Base-by-base conservation (phyloP, 2,888 invertebrate genomes). In the Rhodophaea formosa region DNA sequence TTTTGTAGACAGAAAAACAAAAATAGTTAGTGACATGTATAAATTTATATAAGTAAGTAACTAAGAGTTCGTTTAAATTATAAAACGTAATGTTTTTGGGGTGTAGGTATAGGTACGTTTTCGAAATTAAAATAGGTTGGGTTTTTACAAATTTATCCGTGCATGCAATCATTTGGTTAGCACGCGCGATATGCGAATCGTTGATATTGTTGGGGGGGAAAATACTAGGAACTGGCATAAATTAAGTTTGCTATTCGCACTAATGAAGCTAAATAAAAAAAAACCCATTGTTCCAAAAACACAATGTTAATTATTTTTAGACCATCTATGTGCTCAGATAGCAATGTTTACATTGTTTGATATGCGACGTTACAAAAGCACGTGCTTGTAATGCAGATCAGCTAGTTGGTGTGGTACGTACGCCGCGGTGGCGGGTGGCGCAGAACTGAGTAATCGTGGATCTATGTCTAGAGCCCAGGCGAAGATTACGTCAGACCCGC, bases 401-500 rank as follows among this genome's bases (percentile, higher is more conserved):
- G 69, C 81, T 79, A 84, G 84, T 86, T 78, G 5, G 23, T 23
- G n/a, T 23, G 23, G 23, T 23, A 23, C 63, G 70, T 70, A 67
- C 60, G 64, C 69, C 69, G 76, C 66, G 70, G 70, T 64, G 70
- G 67, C 63, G 77, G 65, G 64, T 75, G 61, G 74, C 72, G 69
- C 69, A 70, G 67, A 64, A 66, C 66, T 61, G 63, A 35, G 23
- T 12, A 7, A n/a, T 67, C 62, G 56, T 42, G 57, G 32, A 39
- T 47, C 30, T 51, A 59, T 56, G 63, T 63, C 49, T 64, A 61
- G 61, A 58, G 60, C 66, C 59, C 68, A 64, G 61, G 59, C 66
- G 64, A 62, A 70, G 71, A 78, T 86, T 84, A 87, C 88, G 89
- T 90, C 88, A 89, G 75, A 75, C 67, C 71, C 71, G 71, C 65